Percentiles rank a stretch among this genome's conserved stretches.
These are phyloP conservation scores for Pollenia griseotomentosa DNA, from an alignment of 2,888 invertebrate genomes.

Conservation along the genomic window DNA sequence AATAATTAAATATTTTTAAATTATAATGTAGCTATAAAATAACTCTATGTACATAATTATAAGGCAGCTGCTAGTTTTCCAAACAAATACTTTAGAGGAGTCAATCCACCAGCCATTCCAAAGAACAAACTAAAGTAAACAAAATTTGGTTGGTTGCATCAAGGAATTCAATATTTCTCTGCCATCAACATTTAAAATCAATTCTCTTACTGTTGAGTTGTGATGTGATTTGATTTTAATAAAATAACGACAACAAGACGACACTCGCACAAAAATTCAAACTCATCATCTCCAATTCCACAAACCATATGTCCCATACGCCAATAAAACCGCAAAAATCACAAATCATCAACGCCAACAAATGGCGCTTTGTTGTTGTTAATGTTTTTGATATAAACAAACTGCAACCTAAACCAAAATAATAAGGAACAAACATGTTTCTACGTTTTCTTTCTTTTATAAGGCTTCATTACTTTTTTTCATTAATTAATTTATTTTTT, in stretches of 20 bases:
- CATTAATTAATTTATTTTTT: slow-evolving; percentile 53
- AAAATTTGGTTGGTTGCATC: not conserved
- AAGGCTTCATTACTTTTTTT: slow-evolving; percentile 62
- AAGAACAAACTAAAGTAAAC: slow-evolving; percentile 14
- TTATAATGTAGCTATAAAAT: slow-evolving; percentile 39
- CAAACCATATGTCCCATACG: slow-evolving; percentile 3
- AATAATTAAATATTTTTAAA: slow-evolving; percentile 31
- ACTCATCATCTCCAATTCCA: slow-evolving; percentile 56
- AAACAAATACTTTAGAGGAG: slow-evolving; percentile 24
- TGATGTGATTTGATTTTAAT: slow-evolving; percentile 72
- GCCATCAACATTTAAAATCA: slow-evolving; percentile 47
- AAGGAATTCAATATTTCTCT: slow-evolving; percentile 47
- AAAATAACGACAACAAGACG: slow-evolving; percentile 59
- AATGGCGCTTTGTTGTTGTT: slow-evolving; percentile 17
- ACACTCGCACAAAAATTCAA: slow-evolving; percentile 48
- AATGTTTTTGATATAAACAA: slow-evolving; percentile 39
- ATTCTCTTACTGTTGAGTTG: slow-evolving; percentile 55
- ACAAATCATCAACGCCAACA: slow-evolving; percentile 45
- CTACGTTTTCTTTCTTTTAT: slow-evolving; percentile 54
- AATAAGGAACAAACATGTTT: slow-evolving; percentile 49
- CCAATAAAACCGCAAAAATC: slow-evolving; percentile 47
- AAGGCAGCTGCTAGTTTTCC: slow-evolving; percentile 58
- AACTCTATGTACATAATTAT: slow-evolving; percentile 35
- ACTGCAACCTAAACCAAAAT: slow-evolving; percentile 53
- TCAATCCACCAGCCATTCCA: slow-evolving; percentile 14